These are phyloP conservation scores for Sphaerodactylus townsendi DNA, from an alignment of 2,113 vertebrate species.

Conservation along the genomic window DNA sequence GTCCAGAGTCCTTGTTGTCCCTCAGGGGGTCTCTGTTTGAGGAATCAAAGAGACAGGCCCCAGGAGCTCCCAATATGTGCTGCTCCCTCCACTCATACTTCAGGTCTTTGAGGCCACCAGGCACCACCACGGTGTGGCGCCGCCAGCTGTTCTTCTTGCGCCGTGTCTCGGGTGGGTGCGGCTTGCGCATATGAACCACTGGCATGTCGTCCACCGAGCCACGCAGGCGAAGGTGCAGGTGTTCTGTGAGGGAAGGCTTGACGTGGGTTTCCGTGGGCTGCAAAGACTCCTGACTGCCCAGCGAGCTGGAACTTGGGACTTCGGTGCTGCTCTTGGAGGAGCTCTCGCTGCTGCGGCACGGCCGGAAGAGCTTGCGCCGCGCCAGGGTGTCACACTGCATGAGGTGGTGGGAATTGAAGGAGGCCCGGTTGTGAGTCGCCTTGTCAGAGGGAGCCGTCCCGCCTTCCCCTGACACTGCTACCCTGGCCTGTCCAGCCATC, in stretches of 20 bases:
- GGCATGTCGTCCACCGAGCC: conserved; percentile 86
- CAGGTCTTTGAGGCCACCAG: conserved; percentile 77
- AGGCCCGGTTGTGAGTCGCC: conserved; percentile 72
- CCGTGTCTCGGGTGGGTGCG: conserved; percentile 86
- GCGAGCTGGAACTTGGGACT: conserved; percentile 68
- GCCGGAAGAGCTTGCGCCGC: conserved; percentile 79
- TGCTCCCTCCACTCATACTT: conserved; percentile 80
- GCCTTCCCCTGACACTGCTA: background rate
- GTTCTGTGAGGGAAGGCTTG: conserved; percentile 77
- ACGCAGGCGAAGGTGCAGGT: conserved; percentile 81
- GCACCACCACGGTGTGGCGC: conserved; percentile 90
- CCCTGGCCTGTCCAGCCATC: background rate
- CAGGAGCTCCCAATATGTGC: background rate
- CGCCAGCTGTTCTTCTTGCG: conserved; percentile 90
- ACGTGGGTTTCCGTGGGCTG: conserved; percentile 29
- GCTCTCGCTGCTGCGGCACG: conserved; percentile 66
- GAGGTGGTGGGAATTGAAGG: conserved; percentile 91
- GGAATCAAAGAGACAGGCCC: background rate
- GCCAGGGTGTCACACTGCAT: conserved; percentile 90
- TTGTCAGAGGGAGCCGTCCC: conserved; percentile 11
- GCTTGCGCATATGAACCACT: conserved; percentile 81
- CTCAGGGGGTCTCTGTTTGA: conserved; percentile 26
- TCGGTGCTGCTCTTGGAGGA: conserved; percentile 48
- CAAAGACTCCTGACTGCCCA: conserved; percentile 71
- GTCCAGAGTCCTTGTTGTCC: conserved; percentile 76